Percentiles rank a stretch among this genome's conserved stretches.
Conservation (phyloP, 2,888 invertebrate species). For the Conomelus anceps region DNA sequence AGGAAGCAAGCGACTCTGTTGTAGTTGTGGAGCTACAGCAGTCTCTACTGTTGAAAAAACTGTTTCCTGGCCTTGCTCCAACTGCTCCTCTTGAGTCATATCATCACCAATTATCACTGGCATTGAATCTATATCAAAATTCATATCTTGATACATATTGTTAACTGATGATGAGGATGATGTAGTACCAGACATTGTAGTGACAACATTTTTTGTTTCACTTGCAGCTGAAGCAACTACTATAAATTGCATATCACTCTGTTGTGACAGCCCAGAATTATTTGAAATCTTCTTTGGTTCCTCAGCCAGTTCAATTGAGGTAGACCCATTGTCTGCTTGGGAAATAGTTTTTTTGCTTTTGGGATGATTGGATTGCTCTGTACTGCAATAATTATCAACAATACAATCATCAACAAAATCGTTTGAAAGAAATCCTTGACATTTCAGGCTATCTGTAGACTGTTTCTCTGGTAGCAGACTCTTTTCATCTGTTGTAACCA, state of each 20-base stretch:
- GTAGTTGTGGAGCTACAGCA: neutral
- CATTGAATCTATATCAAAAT: constrained; percentile 68
- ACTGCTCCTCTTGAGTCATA: constrained; percentile 23
- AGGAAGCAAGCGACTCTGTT: neutral
- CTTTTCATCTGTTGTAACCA: neutral
- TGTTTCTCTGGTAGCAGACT: neutral
- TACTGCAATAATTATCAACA: neutral
- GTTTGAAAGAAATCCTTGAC: neutral
- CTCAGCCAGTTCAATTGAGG: neutral
- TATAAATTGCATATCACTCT: neutral
- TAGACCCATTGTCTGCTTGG: neutral
- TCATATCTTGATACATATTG: constrained; percentile 21
- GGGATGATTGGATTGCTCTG: neutral
- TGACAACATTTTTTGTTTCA: neutral
- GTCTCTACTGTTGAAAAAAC: neutral
- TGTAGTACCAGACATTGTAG: neutral
- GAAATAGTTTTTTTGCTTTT: neutral
- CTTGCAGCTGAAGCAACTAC: neutral
- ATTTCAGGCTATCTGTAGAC: neutral
- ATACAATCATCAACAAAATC: neutral
- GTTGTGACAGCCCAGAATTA: neutral
- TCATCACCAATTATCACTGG: constrained; percentile 68
- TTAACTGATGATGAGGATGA: neutral
- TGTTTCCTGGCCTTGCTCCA: neutral
- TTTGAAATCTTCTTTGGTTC: neutral